Evolutionary conservation across 1,140 invertebrate species (phyloP), one percentile per base, ranked within the genome.

Genomic region (Aricia agestis): DNA sequence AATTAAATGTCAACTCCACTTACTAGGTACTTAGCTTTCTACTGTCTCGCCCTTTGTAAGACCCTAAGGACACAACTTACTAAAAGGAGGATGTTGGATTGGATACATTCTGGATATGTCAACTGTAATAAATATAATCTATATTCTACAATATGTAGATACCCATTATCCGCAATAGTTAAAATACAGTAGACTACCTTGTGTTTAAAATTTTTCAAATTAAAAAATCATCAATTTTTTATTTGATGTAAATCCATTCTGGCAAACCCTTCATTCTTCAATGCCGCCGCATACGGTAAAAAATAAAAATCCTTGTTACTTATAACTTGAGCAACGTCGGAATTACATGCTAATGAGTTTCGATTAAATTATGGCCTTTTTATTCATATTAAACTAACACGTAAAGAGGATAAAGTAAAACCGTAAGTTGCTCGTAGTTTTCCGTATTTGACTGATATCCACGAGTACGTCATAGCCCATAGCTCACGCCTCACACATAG

Each of bases 301-400:
- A 52, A 52, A 52, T 52, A 52, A 1, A 52, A 52, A 52, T 52
- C 45, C 45, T 52, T 52, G 45, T 15, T 52, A 15, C 45, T 52
- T 4, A 52, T 52, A 52, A 52, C 11, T 52, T 52, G 36, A 36
- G 45, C 45, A 52, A 52, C 11, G 13, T 52, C 45, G 45, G 13
- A 11, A 15, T 52, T 52, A 52, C 13, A 52, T 52, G 45, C 45
- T 52, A 52, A 52, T 52, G 45, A 52, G 45, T 52, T 52, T 52
- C 45, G 45, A 52, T 52, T 52, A 52, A 52, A 52, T 52, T 52
- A 52, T 52, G 45, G 45, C 11, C 45, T 52, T 52, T 52, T 52
- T 52, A 52, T 52, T 52, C 45, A 52, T 52, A 52, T 13, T 4
- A 13, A 13, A 52, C 10, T 15, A 52, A 52, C 9, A 13, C 11